Evolutionary conservation across 1,140 invertebrate species (phyloP).

Genomic region (Leptinotarsa lineolata): DNA sequence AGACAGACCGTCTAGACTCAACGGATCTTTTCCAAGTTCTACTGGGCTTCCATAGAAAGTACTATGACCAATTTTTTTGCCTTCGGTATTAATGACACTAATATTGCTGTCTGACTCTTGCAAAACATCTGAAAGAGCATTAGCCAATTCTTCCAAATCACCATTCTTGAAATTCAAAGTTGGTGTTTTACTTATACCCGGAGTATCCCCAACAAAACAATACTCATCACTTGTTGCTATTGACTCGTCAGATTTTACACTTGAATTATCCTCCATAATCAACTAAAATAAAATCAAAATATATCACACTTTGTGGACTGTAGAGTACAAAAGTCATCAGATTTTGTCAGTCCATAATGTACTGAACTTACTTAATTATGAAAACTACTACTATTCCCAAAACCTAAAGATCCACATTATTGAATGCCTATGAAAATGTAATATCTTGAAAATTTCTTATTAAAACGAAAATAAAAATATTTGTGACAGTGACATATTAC

Average conservation of each 20-base stretch:
- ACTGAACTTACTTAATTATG: too few relatives aligned
- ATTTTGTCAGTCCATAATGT: too few relatives aligned
- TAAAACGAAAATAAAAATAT: too few relatives aligned
- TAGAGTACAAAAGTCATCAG: too few relatives aligned
- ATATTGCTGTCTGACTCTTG: constrained; percentile 57
- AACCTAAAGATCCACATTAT: too few relatives aligned
- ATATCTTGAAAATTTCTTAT: too few relatives aligned
- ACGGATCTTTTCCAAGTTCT: constrained; percentile 52
- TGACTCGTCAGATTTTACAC: constrained; percentile 80
- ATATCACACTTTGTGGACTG: neutral
- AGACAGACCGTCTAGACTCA: constrained; percentile 49
- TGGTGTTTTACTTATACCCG: constrained; percentile 64
- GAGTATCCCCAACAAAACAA: constrained; percentile 73
- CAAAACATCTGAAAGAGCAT: constrained; percentile 74
- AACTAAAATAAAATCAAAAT: constrained; percentile 22
- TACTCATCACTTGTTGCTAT: constrained; percentile 82
- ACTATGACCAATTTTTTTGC: constrained; percentile 55
- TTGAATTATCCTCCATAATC: constrained; percentile 76
- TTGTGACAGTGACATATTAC: too few relatives aligned
- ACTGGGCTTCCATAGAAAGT: constrained; percentile 58
- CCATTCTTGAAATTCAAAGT: constrained; percentile 76
- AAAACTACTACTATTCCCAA: too few relatives aligned
- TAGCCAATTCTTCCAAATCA: constrained; percentile 73
- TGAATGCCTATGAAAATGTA: too few relatives aligned
- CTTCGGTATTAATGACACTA: constrained; percentile 45